Evolutionary conservation across 2,113 vertebrate species (phyloP), one percentile per base, ranked within the genome.

Genomic region (Panthera tigris): DNA sequence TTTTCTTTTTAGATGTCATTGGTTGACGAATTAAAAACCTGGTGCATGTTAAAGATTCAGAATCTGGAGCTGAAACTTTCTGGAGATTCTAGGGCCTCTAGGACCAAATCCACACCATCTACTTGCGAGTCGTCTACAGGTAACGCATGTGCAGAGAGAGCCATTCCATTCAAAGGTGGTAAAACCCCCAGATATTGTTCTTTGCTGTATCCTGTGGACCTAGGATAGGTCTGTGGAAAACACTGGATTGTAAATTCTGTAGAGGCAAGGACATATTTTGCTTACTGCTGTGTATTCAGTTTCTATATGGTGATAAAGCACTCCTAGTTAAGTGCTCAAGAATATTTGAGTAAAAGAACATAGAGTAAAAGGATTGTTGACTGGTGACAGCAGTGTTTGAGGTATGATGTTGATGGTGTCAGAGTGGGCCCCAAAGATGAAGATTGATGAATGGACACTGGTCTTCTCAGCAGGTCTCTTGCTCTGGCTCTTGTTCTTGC

Each of bases 21-120:
- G 97, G 99, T 99, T 1, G 98, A 98, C 36, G 99, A 99, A 97
- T 98, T 99, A 98, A 99, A 99, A 99, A 99, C 98, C 95, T 99
- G 99, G 99, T 99, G 99, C 98, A 96, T 99, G 98, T 98, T 99
- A 91, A 99, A 99, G 99, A 99, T 99, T 97, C 99, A 99, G 97
- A 99, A 99, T 98, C 98, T 99, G 98, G 99, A 99, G 98, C 96
- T 99, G 68, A 99, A 98, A 91, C 98, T 99, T 96, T 99, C 99
- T 31, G 99, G 99, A 89, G 99, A 99, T 50, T 98, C 99, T 76
- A 96, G 98, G 66, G 78, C 98, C 96, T 98, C 98, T 36, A 98
- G 98, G 93, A 98, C 98, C 87, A 99, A 98, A 95, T 99, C 98
- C 81, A 98, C 98, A 50, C 98, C 99, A n/a, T 99, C 99, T 74